Conservation (phyloP, 2,113 vertebrate species). For the Maccullochella peelii region DNA sequence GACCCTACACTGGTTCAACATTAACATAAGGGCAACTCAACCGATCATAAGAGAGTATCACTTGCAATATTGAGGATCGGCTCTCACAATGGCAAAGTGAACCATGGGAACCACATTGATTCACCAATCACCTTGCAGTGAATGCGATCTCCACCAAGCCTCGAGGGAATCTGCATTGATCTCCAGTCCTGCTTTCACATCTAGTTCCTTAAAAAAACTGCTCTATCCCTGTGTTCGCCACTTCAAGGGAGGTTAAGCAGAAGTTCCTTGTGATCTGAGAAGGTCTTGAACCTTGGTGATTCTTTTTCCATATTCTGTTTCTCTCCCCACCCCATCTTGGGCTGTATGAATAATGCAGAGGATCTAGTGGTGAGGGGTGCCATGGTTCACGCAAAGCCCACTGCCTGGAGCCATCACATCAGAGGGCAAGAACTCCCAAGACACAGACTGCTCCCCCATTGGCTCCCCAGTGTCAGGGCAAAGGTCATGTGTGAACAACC, state of each 20-base stretch:
- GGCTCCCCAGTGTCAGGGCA: slow-evolving; percentile 76
- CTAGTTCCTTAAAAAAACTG: slow-evolving; percentile 73
- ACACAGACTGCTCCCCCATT: slow-evolving; percentile 64
- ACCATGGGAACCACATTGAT: slow-evolving; percentile 85
- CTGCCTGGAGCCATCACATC: slow-evolving; percentile 85
- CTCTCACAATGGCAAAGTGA: slow-evolving; percentile 79
- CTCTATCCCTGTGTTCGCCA: slow-evolving; percentile 79
- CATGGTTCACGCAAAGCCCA: slow-evolving; percentile 81
- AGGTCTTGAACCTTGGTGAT: slow-evolving; percentile 81
- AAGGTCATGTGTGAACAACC: slow-evolving; percentile 79
- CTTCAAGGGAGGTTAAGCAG: slow-evolving; percentile 86
- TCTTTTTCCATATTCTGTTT: slow-evolving; percentile 79
- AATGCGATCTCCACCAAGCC: slow-evolving; percentile 73
- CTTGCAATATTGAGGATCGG: slow-evolving; percentile 47
- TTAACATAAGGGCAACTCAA: slow-evolving; percentile 17
- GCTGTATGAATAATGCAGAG: slow-evolving; percentile 83
- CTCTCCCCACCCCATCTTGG: slow-evolving; percentile 59
- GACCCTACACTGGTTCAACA: slow-evolving; percentile 14
- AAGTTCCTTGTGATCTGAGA: slow-evolving; percentile 86
- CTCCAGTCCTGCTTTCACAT: slow-evolving; percentile 78
- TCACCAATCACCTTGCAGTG: slow-evolving; percentile 75
- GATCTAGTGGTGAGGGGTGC: slow-evolving; percentile 81
- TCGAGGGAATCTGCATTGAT: slow-evolving; percentile 82
- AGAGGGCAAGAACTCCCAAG: slow-evolving; percentile 79
- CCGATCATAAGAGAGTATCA: slow-evolving; percentile 58